Evolutionary conservation across 1,140 invertebrate genomes (phyloP), one percentile per base, ranked within the genome.

Genomic region (Aphidius gifuensis): DNA sequence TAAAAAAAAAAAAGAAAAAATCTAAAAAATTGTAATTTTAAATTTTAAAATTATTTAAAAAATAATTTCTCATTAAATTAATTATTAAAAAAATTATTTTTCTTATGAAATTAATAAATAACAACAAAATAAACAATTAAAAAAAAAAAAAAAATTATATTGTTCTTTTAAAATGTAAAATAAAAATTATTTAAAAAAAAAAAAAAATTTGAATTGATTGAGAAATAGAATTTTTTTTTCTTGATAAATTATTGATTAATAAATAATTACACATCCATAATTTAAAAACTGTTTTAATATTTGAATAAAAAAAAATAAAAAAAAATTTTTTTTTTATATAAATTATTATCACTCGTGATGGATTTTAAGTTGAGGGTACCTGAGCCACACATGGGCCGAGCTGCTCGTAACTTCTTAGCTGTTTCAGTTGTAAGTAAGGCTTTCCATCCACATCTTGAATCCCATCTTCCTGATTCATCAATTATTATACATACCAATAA

Each of bases 321-420:
- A n/a, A n/a, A n/a, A n/a, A 23, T 23, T 23, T 23, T 23, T 23
- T 32, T 32, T 32, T 2, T 32, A 32, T 32, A 4, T 32, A 32
- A 1, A 32, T 32, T 3, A 32, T 32, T 32, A 32, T 32, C 23
- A 32, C 23, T 32, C 23, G 23, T 56, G 58, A 64, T 54, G 59
- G 56, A 56, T 66, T 66, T 70, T 66, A 70, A 70, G 65, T 70
- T 60, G 77, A 78, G 75, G 77, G 77, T 79, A 79, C 77, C 77
- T 79, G 77, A 76, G 74, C 75, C 77, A 77, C 77, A 76, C 76
- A 76, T 76, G 69, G 76, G 77, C 75, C 77, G 76, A 64, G 77
- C 75, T 77, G 77, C 77, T 76, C 76, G 75, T 70, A 78, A 78
- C 77, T 78, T 75, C 74, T 74, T 79, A 74, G 76, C 76, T 69